phyloP scores from a whole-genome alignment of 2,888 invertebrate species.

The Melinaea marsaeus region DNA sequence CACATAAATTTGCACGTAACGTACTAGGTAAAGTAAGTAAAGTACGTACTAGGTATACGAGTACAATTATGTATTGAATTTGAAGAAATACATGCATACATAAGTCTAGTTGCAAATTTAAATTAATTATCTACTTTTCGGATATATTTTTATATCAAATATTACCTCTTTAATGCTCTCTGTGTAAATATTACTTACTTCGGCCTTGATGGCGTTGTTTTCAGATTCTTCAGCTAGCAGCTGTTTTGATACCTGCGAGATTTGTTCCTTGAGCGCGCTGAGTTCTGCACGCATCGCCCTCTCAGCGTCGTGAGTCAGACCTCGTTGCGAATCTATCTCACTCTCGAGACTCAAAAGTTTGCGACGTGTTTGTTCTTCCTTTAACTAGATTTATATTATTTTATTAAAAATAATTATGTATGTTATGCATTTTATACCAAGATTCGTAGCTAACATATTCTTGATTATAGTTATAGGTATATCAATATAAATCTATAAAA shows the following conservation, averaged over 20 bases:
- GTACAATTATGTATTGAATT: too few relatives aligned
- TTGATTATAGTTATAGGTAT: too few relatives aligned
- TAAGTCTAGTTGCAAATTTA: too few relatives aligned
- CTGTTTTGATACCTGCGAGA: constrained; percentile 47
- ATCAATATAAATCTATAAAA: background rate
- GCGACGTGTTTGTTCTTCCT: constrained; percentile 59
- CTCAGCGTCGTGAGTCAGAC: constrained; percentile 54
- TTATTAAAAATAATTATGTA: background rate
- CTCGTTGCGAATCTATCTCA: constrained; percentile 49
- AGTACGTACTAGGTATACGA: too few relatives aligned
- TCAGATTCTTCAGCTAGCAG: constrained; percentile 48
- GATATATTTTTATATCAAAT: too few relatives aligned
- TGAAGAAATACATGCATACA: too few relatives aligned
- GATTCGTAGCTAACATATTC: too few relatives aligned
- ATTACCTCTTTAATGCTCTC: too few relatives aligned
- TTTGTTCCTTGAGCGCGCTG: constrained; percentile 50
- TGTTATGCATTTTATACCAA: too few relatives aligned
- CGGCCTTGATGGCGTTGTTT: constrained; percentile 38
- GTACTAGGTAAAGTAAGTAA: too few relatives aligned
- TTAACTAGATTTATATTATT: constrained; percentile 44
- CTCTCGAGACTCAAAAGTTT: constrained; percentile 43
- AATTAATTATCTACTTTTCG: too few relatives aligned
- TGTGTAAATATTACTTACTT: constrained; percentile 40
- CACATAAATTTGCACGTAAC: too few relatives aligned
- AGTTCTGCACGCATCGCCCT: constrained; percentile 58